phyloP scores from a whole-genome alignment of 2,797 vertebrate species.

The Amphiprion clarkii region DNA sequence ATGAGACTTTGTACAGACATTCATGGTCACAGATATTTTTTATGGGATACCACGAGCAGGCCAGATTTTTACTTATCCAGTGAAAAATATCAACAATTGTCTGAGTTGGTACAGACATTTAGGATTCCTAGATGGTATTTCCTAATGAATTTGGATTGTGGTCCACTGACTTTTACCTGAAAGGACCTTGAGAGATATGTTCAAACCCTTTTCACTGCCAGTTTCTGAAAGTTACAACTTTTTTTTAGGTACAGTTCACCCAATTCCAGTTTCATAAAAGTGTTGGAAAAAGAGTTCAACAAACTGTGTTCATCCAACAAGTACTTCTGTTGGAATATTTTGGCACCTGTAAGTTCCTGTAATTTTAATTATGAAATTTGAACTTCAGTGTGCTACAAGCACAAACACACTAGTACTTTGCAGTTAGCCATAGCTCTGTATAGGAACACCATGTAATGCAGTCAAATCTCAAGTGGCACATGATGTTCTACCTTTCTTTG shows the following conservation, averaged over 20 bases:
- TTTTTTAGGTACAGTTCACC: no score
- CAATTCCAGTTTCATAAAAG: no score
- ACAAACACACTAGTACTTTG: no score
- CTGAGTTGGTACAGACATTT: not conserved
- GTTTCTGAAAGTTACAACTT: no score
- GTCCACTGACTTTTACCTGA: not conserved
- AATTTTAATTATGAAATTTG: no score
- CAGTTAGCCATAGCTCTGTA: no score
- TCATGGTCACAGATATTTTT: slow-evolving; percentile 3
- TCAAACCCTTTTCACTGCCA: no score
- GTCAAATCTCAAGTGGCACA: not conserved
- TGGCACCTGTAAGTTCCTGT: no score
- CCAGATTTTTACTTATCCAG: not conserved
- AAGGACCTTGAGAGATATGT: not conserved
- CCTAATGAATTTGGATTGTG: not conserved
- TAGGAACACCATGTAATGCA: not conserved
- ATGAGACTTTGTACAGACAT: slow-evolving; percentile 7
- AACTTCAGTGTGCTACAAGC: not conserved
- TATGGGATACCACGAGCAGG: not conserved
- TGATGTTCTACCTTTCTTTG: not conserved
- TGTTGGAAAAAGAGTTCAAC: no score
- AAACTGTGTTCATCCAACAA: no score
- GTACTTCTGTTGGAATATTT: no score
- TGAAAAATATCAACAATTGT: not conserved
- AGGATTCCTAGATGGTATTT: not conserved